phyloP scores from a whole-genome alignment of 2,113 vertebrate genomes.

The Mandrillus leucophaeus region DNA sequence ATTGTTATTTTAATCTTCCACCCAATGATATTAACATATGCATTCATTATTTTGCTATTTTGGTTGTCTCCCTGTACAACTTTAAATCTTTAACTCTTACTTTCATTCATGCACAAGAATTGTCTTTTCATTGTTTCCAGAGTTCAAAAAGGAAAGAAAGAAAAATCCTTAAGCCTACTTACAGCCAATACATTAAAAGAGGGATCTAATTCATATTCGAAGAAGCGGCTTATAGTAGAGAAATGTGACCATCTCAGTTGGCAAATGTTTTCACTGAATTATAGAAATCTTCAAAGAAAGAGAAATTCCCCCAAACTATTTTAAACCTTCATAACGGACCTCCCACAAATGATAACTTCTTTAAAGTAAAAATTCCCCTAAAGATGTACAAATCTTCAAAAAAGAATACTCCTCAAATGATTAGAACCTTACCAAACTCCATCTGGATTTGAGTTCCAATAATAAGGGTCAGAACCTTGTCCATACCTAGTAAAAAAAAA shows the following conservation, averaged over 20 bases:
- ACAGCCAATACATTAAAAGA: constrained; percentile 55
- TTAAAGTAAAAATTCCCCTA: constrained; percentile 78
- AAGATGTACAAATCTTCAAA: constrained; percentile 83
- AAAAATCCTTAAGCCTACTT: neutral
- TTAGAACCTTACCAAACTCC: constrained; percentile 82
- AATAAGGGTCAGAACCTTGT: constrained; percentile 86
- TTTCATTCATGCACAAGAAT: constrained; percentile 28
- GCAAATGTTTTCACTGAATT: constrained; percentile 78
- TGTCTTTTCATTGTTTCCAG: constrained; percentile 59
- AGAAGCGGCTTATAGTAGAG: constrained; percentile 39
- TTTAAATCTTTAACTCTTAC: constrained; percentile 51
- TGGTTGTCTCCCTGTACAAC: neutral
- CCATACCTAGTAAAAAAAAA: constrained; percentile 80
- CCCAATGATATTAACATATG: constrained; percentile 43
- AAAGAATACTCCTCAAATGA: constrained; percentile 81
- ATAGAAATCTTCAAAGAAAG: constrained; percentile 74
- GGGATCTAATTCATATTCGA: constrained; percentile 56
- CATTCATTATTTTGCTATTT: constrained; percentile 21
- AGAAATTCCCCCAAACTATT: constrained; percentile 76
- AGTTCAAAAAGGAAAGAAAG: neutral
- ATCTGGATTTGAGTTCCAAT: constrained; percentile 85
- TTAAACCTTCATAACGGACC: constrained; percentile 81
- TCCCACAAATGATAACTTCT: constrained; percentile 85
- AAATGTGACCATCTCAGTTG: constrained; percentile 58
- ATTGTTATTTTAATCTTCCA: constrained; percentile 56